Base-by-base conservation (phyloP, 2,113 vertebrate species). In the Spheniscus mendiculus region DNA sequence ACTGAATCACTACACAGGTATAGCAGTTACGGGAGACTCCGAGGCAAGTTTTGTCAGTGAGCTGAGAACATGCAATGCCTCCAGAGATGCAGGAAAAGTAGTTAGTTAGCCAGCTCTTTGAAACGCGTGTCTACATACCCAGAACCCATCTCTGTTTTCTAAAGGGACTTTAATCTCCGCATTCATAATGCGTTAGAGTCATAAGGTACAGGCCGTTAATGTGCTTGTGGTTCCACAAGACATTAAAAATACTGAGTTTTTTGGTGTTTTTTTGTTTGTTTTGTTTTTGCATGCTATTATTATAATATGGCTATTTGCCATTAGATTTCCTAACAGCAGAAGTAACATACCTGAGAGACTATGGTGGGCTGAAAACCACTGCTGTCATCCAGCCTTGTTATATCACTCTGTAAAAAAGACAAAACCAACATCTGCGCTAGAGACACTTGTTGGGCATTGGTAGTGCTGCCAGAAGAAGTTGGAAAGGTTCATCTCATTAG, bases 311-410 rank as follows among this genome's bases (percentile, higher is more conserved):
- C 34, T 66, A 9, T 59, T 74, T 83, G 38, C 49, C 42, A 22
- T 3, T 36, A 70, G n/a, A 62, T n/a, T 72, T 89, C 38, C 29
- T 53, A 56, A 8, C 11, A 71, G 78, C 40, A 76, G 71, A 30
- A 63, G 38, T 12, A 58, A 80, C 66, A 3, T 95, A 98, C 98
- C 98, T 98, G 97, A 63, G 97, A 92, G 63, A 98, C 97, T 55
- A 96, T 4, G 3, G 79, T 71, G 62, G 76, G 93, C 71, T 86
- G 95, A 44, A 50, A 44, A 34, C 47, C 65, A 50, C 82, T 88
- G 87, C 56, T 93, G 45, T 87, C 93, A 73, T 97, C 97, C 92
- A 72, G 74, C 61, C 83, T 86, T 0, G n/a, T 42, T 15, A 52
- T 47, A 36, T 97, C 95, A 26, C 86, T 56, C 98, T 98, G 76